These are phyloP conservation scores for Drosophila eugracilis DNA, from an alignment of 1,140 invertebrate genomes.

Conservation along the genomic window DNA sequence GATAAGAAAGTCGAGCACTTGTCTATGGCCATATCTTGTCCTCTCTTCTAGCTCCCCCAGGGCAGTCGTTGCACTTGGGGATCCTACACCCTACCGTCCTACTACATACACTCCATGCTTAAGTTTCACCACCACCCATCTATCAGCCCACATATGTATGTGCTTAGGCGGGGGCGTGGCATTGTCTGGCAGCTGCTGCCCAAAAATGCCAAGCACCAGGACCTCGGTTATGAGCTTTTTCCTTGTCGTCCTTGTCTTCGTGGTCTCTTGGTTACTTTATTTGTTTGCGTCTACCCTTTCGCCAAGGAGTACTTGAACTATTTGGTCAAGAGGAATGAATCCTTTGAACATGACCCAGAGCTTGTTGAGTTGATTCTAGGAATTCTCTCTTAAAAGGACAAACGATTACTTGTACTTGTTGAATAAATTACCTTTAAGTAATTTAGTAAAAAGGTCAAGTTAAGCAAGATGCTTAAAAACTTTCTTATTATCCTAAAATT, in stretches of 20 bases:
- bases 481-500: neutral
- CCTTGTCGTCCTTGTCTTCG: slow-evolving; percentile 53
- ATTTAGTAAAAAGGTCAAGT: too few relatives aligned
- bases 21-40: slow-evolving; percentile 41
- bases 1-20: slow-evolving; percentile 44
- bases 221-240: slow-evolving; percentile 70
- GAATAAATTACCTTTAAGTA: neutral
- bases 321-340: slow-evolving; percentile 31
- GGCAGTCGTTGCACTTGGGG: slow-evolving; percentile 8
- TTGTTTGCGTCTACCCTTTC: slow-evolving; percentile 37
- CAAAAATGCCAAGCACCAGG: slow-evolving; percentile 36
- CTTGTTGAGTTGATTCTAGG: neutral
- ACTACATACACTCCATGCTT: slow-evolving; percentile 2
- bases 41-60: slow-evolving; percentile 3
- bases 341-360: slow-evolving; percentile 3
- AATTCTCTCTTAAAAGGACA: slow-evolving; percentile 9
- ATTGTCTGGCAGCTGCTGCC: slow-evolving; percentile 59
- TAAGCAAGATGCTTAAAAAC: too few relatives aligned
- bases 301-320: slow-evolving; percentile 20
- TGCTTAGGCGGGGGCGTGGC: slow-evolving; percentile 38
- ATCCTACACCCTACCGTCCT: neutral
- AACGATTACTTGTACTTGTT: neutral
- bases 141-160: slow-evolving; percentile 21
- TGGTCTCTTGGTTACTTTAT: slow-evolving; percentile 44
- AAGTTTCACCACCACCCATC: slow-evolving; percentile 10